phyloP scores from a whole-genome alignment of 2,888 invertebrate genomes.

The Creontiades dilutus region DNA sequence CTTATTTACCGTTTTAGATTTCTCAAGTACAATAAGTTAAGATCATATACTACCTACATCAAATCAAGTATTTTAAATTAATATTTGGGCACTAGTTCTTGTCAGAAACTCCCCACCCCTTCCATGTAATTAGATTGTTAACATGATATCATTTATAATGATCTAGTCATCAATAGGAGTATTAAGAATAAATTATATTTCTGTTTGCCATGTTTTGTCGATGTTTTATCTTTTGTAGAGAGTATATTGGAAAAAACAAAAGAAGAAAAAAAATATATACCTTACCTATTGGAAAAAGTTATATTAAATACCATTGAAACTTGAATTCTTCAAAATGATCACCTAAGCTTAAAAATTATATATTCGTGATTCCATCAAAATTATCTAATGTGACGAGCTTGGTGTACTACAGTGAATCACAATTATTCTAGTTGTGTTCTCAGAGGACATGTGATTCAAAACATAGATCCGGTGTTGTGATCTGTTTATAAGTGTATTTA shows the following conservation, averaged over 20 bases:
- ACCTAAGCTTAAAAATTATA: background rate
- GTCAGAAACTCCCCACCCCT: background rate
- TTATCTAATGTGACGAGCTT: conserved; percentile 36
- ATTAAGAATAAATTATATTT: conserved; percentile 27
- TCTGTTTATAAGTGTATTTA: conserved; percentile 61
- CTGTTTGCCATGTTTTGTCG: conserved; percentile 36
- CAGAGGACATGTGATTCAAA: conserved; percentile 42
- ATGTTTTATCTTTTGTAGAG: conserved; percentile 34
- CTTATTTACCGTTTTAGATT: too few relatives aligned
- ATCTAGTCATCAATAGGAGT: conserved; percentile 45
- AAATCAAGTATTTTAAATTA: background rate
- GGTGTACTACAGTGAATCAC: conserved; percentile 24
- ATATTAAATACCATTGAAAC: conserved; percentile 18
- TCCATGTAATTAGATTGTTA: background rate
- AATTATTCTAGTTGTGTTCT: conserved; percentile 23
- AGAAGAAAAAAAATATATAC: background rate
- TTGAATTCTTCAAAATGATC: background rate
- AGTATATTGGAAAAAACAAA: background rate
- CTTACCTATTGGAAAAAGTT: conserved; percentile 20
- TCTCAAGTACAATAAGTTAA: too few relatives aligned
- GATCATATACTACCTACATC: too few relatives aligned
- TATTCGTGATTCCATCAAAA: conserved; percentile 18
- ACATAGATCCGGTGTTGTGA: conserved; percentile 56
- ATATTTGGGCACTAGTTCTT: conserved; percentile 41
- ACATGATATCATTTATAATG: background rate